Evolutionary conservation across 2,888 invertebrate genomes (phyloP), one percentile per base, ranked within the genome.

Genomic region (Lamproptera curius): DNA sequence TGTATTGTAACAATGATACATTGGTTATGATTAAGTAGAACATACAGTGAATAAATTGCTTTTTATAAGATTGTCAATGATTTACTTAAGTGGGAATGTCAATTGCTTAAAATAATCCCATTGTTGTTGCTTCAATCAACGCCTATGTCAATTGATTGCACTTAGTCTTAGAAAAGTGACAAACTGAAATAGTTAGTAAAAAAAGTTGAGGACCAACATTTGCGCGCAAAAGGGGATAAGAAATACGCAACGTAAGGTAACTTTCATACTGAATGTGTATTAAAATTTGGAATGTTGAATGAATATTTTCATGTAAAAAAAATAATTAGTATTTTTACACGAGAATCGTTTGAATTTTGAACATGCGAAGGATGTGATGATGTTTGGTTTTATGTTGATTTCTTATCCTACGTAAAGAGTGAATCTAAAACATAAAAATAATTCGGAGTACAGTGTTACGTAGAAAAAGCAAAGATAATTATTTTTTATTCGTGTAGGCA

Each of bases 71-170:
- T n/a, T n/a, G n/a, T n/a, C n/a, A n/a, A n/a, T n/a, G n/a, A n/a
- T n/a, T n/a, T n/a, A n/a, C n/a, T n/a, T n/a, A n/a, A n/a, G n/a
- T n/a, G n/a, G n/a, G n/a, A n/a, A n/a, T n/a, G n/a, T n/a, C n/a
- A n/a, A n/a, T n/a, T n/a, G n/a, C n/a, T n/a, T n/a, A n/a, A n/a
- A n/a, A n/a, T n/a, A n/a, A n/a, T n/a, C n/a, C n/a, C n/a, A n/a
- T n/a, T n/a, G n/a, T n/a, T n/a, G n/a, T n/a, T n/a, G n/a, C 66
- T 75, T 73, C 77, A 77, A 77, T 77, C 76, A 78, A 73, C 59
- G 51, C 57, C 63, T 66, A 69, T 71, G 67, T 66, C 65, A 63
- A 69, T 56, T 65, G 66, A 56, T 59, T 55, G 77, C 73, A 77
- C 72, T 79, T 77, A 76, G 77, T 76, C 73, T 72, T 65, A 70